These are phyloP conservation scores for Caenorhabditis remanei DNA, from an alignment of 1,140 invertebrate genomes.

Conservation along the genomic window DNA sequence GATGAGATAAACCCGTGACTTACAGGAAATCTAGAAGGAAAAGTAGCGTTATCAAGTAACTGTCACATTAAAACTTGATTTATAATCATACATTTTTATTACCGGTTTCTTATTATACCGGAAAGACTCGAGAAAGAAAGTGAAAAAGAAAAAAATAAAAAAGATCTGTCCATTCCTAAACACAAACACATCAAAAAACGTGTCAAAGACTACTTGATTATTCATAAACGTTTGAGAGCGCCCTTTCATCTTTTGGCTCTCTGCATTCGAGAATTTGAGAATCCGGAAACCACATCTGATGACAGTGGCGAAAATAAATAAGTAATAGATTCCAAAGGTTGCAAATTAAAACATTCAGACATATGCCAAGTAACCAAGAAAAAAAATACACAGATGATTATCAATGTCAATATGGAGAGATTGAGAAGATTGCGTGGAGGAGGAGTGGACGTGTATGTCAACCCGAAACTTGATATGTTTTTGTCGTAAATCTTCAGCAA, in stretches of 20 bases:
- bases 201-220: constrained; percentile 45
- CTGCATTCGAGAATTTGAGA: no score
- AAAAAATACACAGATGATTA: constrained; percentile 31
- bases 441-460: not conserved
- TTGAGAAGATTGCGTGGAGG: constrained; percentile 14
- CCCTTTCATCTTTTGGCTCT: no score
- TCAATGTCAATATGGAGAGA: constrained; percentile 38
- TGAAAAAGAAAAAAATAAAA: not conserved
- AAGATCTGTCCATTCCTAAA: not conserved
- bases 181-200: not conserved
- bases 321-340: not conserved
- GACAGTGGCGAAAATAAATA: not conserved
- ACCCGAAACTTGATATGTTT: constrained; percentile 47
- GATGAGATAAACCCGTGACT: no score
- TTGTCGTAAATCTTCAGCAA: constrained; percentile 34
- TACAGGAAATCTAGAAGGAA: no score
- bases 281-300: no score
- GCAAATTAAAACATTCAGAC: not conserved
- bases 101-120: not conserved
- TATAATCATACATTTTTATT: not conserved
- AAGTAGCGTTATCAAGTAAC: no score
- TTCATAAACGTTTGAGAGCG: constrained; percentile 44
- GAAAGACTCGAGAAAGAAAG: not conserved
- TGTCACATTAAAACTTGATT: no score
- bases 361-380: not conserved